phyloP scores from a whole-genome alignment of 2,113 vertebrate genomes.

The Leuciscus idus region DNA sequence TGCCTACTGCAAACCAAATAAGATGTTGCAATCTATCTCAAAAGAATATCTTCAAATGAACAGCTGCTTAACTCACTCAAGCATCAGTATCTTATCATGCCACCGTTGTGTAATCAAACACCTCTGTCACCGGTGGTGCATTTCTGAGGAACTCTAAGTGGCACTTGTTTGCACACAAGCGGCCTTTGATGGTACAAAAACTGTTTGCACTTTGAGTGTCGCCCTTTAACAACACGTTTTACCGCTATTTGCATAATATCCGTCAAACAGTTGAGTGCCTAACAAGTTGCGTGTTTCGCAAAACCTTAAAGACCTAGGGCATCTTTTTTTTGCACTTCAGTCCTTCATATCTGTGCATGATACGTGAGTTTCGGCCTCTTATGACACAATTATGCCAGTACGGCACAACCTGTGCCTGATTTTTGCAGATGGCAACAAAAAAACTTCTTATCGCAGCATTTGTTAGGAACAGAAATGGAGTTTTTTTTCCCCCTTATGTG shows the following conservation, averaged over 20 bases:
- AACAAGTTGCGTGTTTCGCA: not conserved
- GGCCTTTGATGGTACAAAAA: slow-evolving; percentile 69
- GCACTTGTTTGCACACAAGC: slow-evolving; percentile 80
- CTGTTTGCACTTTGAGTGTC: not conserved
- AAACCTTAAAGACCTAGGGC: slow-evolving; percentile 18
- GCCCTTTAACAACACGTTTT: slow-evolving; percentile 7
- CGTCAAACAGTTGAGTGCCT: not conserved
- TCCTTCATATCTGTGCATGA: not conserved
- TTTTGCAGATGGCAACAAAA: slow-evolving; percentile 75
- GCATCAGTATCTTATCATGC: slow-evolving; percentile 28
- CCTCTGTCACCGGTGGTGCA: slow-evolving; percentile 40
- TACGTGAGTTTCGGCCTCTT: not conserved
- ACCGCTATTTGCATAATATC: slow-evolving; percentile 8
- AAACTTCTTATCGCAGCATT: slow-evolving; percentile 72
- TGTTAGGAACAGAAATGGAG: slow-evolving; percentile 62
- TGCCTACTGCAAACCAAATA: not conserved
- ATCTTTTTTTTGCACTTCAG: not conserved
- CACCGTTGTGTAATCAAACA: slow-evolving; percentile 49
- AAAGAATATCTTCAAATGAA: slow-evolving; percentile 5
- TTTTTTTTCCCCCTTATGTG: slow-evolving; percentile 60
- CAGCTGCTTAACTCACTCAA: slow-evolving; percentile 20
- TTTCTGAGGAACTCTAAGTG: slow-evolving; percentile 70
- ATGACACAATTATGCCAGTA: slow-evolving; percentile 29
- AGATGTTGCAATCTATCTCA: not conserved
- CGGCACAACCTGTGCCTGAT: slow-evolving; percentile 48